Conservation (phyloP, 2,888 invertebrate genomes). For the Lochmaea crataegi region DNA sequence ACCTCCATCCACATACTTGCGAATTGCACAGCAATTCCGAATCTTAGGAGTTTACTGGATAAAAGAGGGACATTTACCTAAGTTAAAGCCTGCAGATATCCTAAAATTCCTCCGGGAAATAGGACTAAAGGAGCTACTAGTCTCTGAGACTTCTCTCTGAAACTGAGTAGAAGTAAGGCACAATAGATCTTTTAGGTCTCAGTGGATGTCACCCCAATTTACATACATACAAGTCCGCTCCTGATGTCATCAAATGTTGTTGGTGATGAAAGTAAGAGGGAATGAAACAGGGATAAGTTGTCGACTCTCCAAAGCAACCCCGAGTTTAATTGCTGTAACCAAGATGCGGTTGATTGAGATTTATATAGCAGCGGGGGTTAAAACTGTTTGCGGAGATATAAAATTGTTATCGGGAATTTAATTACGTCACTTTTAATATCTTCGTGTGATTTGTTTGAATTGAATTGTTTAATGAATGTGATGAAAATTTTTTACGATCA, state of each 20-base stretch:
- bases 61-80: too few relatives aligned
- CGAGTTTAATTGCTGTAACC: constrained; percentile 57
- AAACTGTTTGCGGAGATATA: constrained; percentile 33
- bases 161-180: too few relatives aligned
- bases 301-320: constrained; percentile 50
- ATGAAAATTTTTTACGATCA: not conserved
- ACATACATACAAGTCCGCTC: too few relatives aligned
- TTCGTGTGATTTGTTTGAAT: not conserved
- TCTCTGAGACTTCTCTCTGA: too few relatives aligned
- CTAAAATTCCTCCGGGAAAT: too few relatives aligned
- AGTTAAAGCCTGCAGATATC: too few relatives aligned
- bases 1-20: too few relatives aligned
- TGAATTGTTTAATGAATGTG: not conserved
- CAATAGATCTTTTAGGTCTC: too few relatives aligned
- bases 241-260: not conserved
- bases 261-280: constrained; percentile 25
- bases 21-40: too few relatives aligned
- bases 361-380: constrained; percentile 40
- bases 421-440: constrained; percentile 17
- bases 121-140: too few relatives aligned
- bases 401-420: constrained; percentile 31
- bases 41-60: too few relatives aligned
- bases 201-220: too few relatives aligned
- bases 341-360: constrained; percentile 54
- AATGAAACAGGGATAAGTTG: constrained; percentile 34